These are phyloP conservation scores for Philopedon plagiatum DNA, from an alignment of 2,888 invertebrate species.

Conservation along the genomic window DNA sequence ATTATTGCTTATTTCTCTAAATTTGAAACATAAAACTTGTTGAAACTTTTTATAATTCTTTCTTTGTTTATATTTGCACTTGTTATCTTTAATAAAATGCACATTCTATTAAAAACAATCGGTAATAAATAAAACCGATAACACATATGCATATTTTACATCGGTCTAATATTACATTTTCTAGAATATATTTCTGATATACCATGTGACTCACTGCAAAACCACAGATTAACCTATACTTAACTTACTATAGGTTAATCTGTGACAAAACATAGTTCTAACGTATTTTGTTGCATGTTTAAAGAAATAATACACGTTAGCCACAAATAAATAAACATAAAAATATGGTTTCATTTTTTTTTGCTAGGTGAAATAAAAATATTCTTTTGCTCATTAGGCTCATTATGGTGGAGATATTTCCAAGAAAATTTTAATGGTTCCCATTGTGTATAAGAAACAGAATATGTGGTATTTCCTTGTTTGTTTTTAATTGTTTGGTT, in stretches of 20 bases:
- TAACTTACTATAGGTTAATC: too few species aligned
- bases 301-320: conserved; percentile 40
- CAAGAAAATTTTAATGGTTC: conserved; percentile 62
- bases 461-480: conserved; percentile 42
- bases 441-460: conserved; percentile 62
- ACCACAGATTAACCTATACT: too few species aligned
- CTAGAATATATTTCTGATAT: not conserved
- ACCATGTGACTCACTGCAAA: not conserved
- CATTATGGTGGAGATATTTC: conserved; percentile 59
- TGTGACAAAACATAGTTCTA: conserved; percentile 20
- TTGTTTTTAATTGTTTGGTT: conserved; percentile 38
- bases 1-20: not conserved
- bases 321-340: conserved; percentile 46
- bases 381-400: conserved; percentile 58
- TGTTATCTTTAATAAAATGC: conserved; percentile 4
- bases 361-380: conserved; percentile 47
- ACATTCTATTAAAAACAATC: not conserved
- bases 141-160: not conserved
- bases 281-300: conserved; percentile 39
- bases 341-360: conserved; percentile 46
- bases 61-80: not conserved
- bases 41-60: not conserved
- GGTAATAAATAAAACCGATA: not conserved
- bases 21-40: not conserved
- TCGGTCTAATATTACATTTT: not conserved